Evolutionary conservation across 2,888 invertebrate species (phyloP), one percentile per base, ranked within the genome.

Genomic region (Pilophorus perplexus): DNA sequence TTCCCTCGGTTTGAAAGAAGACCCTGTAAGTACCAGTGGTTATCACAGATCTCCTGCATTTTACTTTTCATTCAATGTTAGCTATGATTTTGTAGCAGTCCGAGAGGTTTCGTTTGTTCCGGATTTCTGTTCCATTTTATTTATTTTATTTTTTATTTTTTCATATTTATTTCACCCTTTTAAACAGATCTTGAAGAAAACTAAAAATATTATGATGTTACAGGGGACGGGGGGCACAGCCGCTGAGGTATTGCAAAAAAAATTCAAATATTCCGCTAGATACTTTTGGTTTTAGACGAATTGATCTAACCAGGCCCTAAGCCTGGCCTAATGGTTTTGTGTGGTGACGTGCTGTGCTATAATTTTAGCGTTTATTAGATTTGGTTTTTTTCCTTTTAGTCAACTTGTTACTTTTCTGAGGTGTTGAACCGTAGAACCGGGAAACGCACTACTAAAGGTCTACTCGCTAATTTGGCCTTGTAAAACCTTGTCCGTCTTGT

Each of bases 1-100:
- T 23, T 70, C 70, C 40, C 67, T 70, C 40, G 70, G 70, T 12
- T 50, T 70, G 23, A 70, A 70, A 66, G 70, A 70, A 66, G 70
- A 70, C 46, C 68, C 70, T 38, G 70, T 70, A 62, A 70, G 70
- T 68, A 22, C 23, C 46, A 25, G 16, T 25, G 18, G 16, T 28
- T n/a, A n/a, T n/a, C n/a, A n/a, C n/a, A n/a, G n/a, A n/a, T n/a
- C n/a, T n/a, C n/a, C n/a, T n/a, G n/a, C n/a, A n/a, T 66, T 22
- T 60, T 59, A 33, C 48, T 59, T 33, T 33, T 33, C 33, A 8
- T 33, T 33, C 33, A 33, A 33, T 22, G n/a, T 6, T 20, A 50
- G 50, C 16, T 14, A 6, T 57, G 4, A 33, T 37, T 38, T 3
- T 25, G 2, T 25, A 14, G 23, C 18, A n/a, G 3, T 52, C 52